phyloP scores from a whole-genome alignment of 2,888 invertebrate species.

The Xanthia togata region DNA sequence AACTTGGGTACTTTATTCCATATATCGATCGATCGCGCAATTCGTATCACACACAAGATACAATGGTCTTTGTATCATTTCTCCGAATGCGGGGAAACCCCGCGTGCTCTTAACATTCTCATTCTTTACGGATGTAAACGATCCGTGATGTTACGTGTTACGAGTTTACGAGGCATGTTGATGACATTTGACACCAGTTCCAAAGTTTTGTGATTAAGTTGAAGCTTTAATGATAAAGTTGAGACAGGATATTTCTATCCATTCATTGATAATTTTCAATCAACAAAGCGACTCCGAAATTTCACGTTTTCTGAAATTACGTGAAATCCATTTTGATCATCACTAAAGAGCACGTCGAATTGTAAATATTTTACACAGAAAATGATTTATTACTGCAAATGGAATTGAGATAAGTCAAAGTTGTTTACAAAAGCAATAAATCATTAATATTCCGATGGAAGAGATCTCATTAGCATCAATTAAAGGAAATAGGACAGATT shows the following conservation, averaged over 20 bases:
- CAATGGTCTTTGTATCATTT: conserved; percentile 41
- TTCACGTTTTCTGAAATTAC: background rate
- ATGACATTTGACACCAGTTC: background rate
- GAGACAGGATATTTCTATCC: background rate
- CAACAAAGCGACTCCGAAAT: background rate
- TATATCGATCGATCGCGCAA: background rate
- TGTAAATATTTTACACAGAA: conserved; percentile 5
- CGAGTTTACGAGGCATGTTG: background rate
- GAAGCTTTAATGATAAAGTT: background rate
- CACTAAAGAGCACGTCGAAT: background rate
- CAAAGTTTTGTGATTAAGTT: conserved; percentile 9
- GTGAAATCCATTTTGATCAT: background rate
- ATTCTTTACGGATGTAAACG: conserved; percentile 14
- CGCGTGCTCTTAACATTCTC: conserved; percentile 1
- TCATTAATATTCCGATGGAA: conserved; percentile 53
- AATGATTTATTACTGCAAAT: conserved; percentile 13
- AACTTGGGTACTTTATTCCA: background rate
- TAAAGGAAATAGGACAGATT: conserved; percentile 47
- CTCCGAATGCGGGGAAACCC: conserved; percentile 46
- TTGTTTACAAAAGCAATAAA: conserved; percentile 41
- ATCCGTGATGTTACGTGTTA: background rate
- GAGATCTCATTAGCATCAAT: conserved; percentile 54
- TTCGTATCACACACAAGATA: conserved; percentile 9
- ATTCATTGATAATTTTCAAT: background rate
- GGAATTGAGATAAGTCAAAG: conserved; percentile 11